A percentile compares a stretch with the other conserved stretches of the same genome.
Evolutionary conservation across 2,113 vertebrate genomes (phyloP).

Genomic region (Etia nguti): DNA sequence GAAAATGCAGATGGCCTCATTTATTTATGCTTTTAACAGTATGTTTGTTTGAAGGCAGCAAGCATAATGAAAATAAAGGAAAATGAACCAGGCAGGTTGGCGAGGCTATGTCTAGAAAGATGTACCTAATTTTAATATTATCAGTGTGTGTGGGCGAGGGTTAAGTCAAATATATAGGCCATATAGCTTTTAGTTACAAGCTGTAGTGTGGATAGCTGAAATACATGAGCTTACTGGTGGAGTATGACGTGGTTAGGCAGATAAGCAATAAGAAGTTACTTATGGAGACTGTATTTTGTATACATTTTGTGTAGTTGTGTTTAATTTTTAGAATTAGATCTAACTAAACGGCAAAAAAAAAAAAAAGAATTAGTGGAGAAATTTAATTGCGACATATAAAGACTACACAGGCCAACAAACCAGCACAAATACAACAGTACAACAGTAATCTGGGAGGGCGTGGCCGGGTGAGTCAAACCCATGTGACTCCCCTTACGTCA

Average conservation of each 20-base stretch:
- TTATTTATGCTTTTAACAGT: neutral
- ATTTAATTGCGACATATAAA: neutral
- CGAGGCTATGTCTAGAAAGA: neutral
- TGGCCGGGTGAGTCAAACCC: neutral
- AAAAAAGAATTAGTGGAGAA: neutral
- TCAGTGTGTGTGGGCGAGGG: neutral
- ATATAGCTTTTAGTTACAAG: neutral
- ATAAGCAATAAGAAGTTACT: neutral
- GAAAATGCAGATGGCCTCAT: neutral
- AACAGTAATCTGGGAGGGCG: neutral
- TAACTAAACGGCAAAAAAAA: neutral
- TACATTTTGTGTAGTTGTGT: neutral
- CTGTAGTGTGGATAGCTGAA: fast-evolving
- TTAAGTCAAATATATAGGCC: too few species aligned
- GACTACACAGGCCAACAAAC: neutral
- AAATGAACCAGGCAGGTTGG: neutral
- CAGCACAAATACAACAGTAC: fast-evolving
- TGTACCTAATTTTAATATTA: neutral
- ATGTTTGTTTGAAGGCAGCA: neutral
- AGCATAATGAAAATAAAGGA: neutral
- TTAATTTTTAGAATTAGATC: neutral
- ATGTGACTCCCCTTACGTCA: constrained; percentile 52
- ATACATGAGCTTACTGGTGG: neutral
- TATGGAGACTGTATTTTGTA: neutral
- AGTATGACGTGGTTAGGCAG: too few species aligned